phyloP scores from a whole-genome alignment of 2,797 vertebrate genomes.

The Typhlichthys subterraneus region DNA sequence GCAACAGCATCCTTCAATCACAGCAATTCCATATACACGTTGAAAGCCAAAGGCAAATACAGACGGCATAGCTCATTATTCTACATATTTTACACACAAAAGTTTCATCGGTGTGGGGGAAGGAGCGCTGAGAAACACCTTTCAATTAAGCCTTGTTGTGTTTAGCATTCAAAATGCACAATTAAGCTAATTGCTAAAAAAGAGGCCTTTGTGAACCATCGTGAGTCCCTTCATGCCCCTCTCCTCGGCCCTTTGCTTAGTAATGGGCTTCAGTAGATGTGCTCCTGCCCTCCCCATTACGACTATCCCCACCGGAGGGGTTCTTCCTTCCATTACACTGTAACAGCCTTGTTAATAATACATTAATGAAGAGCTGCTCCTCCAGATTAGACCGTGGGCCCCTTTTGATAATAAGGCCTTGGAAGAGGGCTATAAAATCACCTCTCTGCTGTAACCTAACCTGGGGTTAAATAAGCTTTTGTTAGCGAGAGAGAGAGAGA shows the following conservation, averaged over 20 bases:
- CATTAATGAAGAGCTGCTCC: constrained; percentile 90
- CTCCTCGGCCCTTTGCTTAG: constrained; percentile 52
- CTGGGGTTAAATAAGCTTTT: constrained; percentile 82
- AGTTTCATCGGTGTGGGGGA: background rate
- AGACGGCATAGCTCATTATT: too few relatives aligned
- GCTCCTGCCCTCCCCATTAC: constrained; percentile 77
- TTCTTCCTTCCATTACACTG: constrained; percentile 83
- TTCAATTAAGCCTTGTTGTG: constrained; percentile 61
- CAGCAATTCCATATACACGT: background rate
- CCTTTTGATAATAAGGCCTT: constrained; percentile 88
- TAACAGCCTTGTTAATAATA: constrained; percentile 92
- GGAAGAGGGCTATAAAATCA: constrained; percentile 86
- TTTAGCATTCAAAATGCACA: constrained; percentile 69
- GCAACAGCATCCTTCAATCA: background rate
- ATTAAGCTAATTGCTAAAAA: constrained; percentile 66
- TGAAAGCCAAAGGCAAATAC: background rate
- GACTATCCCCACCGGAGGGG: constrained; percentile 81
- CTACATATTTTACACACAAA: too few relatives aligned
- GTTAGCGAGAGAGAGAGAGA: constrained; percentile 48
- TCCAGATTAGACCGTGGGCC: constrained; percentile 85
- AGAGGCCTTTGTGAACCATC: constrained; percentile 44
- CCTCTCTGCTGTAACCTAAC: constrained; percentile 84
- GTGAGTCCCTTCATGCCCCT: constrained; percentile 49
- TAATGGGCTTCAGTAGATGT: constrained; percentile 55
- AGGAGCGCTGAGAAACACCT: constrained; percentile 19